Percentiles rank a stretch among this genome's conserved stretches.
phyloP scores from a whole-genome alignment of 2,888 invertebrate genomes.

The Zaprionus obscuricornis region DNA sequence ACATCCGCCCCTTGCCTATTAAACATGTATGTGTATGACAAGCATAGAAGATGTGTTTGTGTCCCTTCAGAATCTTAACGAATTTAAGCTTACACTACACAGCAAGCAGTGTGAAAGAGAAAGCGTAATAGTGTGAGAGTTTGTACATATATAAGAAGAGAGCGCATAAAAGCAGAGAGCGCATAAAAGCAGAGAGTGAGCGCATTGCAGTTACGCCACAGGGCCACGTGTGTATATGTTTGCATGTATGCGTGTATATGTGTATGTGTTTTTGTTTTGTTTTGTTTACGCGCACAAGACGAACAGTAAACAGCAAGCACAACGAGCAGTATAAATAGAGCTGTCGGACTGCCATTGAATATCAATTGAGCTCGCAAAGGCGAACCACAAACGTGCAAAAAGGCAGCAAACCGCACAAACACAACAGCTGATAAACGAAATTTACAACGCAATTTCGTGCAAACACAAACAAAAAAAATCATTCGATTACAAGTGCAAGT shows the following conservation, averaged over 20 bases:
- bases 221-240: constrained; percentile 4
- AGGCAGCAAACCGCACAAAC: too few species aligned
- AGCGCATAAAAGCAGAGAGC: too few species aligned
- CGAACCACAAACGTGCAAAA: constrained; percentile 15
- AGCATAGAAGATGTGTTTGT: too few species aligned
- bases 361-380: constrained; percentile 34
- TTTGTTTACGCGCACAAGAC: constrained; percentile 39
- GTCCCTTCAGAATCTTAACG: too few species aligned
- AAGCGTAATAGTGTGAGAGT: background rate
- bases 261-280: too few species aligned
- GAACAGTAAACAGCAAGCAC: constrained; percentile 34
- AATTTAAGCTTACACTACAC: too few species aligned
- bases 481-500: constrained; percentile 40
- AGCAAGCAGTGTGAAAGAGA: background rate
- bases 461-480: constrained; percentile 32
- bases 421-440: constrained; percentile 19
- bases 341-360: background rate
- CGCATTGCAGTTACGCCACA: constrained; percentile 24
- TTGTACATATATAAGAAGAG: too few species aligned
- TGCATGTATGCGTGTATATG: constrained; percentile 6
- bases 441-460: constrained; percentile 41
- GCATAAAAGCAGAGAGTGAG: constrained; percentile 14
- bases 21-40: too few species aligned
- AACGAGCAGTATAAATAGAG: constrained; percentile 48
- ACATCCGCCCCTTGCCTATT: too few species aligned